Base-by-base conservation (phyloP, 1,140 invertebrate species). In the Drosophila fuyamai region DNA sequence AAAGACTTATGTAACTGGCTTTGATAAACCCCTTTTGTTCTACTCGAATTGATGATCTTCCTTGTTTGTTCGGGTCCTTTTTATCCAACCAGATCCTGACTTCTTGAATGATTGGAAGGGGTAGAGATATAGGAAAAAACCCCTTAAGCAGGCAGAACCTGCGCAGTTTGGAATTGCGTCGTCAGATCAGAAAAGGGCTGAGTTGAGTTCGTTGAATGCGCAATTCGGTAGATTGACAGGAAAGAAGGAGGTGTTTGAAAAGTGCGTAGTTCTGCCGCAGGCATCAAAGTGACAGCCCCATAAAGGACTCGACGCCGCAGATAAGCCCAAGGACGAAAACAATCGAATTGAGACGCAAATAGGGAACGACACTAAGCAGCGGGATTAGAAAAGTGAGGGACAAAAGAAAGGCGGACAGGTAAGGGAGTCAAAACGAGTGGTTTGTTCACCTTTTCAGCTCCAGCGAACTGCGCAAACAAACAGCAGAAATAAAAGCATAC, bases 371-470 rank as follows among this genome's bases (percentile, higher is more conserved):
- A 78, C 50, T 53, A 63, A 72, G 54, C 51, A 36, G 46, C 27
- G 50, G 54, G 76, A 81, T 81, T 75, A 61, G 41, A 62, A 27
- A 6, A 14, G 29, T 27, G 10, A 72, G 73, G 36, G 38, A 32
- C 54, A 44, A 38, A 40, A 23, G 23, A 68, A 60, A 47, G 54
- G 48, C 5, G 12, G 13, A 53, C 29, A 53, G 50, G 50, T 53
- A 53, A 53, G 43, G 36, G 60, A 71, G 60, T 48, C 68, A 56
- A 74, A 12, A 10, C 14, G 32, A 51, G 60, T 62, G 82, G 83
- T 88, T 88, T 88, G 61, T 88, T 88, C 80, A 88, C 84, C 83
- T 88, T 83, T 85, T 81, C 76, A 79, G 76, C 75, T 86, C 50
- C 66, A 79, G 76, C 51, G 84, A 73, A 38, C 23, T 67, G 68